Percentiles rank a stretch among this genome's conserved stretches.
Evolutionary conservation across 2,113 vertebrate genomes (phyloP).

Genomic region (Seriola rivoliana): DNA sequence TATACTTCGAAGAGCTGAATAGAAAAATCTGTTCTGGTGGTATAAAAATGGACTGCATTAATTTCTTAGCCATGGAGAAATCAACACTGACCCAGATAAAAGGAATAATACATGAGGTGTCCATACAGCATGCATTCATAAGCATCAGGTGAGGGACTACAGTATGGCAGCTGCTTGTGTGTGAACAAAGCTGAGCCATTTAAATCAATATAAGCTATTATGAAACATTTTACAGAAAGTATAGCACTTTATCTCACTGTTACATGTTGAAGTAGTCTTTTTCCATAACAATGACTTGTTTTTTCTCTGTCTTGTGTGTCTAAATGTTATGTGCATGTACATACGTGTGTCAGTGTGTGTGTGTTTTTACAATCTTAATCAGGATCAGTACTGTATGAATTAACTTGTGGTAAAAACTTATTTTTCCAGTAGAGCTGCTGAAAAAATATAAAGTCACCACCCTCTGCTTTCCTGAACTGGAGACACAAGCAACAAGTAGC

Average conservation of each 20-base stretch:
- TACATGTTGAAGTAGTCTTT: constrained; percentile 67
- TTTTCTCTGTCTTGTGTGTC: constrained; percentile 30
- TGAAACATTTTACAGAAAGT: constrained; percentile 82
- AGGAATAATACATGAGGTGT: constrained; percentile 65
- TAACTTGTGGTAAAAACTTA: constrained; percentile 53
- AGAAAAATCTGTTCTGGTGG: constrained; percentile 54
- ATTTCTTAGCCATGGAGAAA: constrained; percentile 56
- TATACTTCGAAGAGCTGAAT: constrained; percentile 31
- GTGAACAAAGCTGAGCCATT: constrained; percentile 83
- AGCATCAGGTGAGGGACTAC: constrained; percentile 66
- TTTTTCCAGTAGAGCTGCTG: constrained; percentile 63
- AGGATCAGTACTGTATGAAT: constrained; percentile 62
- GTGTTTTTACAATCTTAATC: constrained; percentile 75
- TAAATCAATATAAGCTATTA: constrained; percentile 88
- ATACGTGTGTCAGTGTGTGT: constrained; percentile 27
- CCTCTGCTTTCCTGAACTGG: constrained; percentile 62
- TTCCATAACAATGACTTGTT: constrained; percentile 30
- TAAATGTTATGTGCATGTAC: constrained; percentile 61
- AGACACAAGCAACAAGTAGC: constrained; percentile 71
- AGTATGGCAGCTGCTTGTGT: constrained; percentile 56
- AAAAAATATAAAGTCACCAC: constrained; percentile 69
- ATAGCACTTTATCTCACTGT: constrained; percentile 74
- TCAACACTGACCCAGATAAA: constrained; percentile 48
- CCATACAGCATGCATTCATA: constrained; percentile 65
- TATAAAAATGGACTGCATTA: constrained; percentile 58